Conservation (phyloP, 2,113 vertebrate genomes). For the Ancistrus triradiatus region DNA sequence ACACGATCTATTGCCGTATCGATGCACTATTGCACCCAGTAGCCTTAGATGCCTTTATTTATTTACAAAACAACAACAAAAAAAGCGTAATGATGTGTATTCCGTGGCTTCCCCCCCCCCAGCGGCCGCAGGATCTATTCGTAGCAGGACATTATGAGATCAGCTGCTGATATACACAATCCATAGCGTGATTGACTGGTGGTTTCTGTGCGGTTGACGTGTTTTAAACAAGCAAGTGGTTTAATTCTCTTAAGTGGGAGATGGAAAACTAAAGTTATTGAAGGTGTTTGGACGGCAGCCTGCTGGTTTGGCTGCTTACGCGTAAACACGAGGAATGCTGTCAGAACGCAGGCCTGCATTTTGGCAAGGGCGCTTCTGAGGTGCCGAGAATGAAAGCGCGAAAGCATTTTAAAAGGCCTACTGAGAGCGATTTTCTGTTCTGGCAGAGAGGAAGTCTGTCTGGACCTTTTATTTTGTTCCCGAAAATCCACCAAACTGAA, state of each 20-base stretch:
- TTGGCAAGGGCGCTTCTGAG: slow-evolving; percentile 13
- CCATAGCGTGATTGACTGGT: slow-evolving; percentile 2
- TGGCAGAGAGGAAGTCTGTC: slow-evolving; percentile 49
- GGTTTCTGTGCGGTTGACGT: not conserved
- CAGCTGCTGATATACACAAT: too few relatives aligned
- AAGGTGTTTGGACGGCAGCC: slow-evolving; percentile 31
- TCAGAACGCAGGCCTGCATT: slow-evolving; percentile 13
- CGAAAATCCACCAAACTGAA: slow-evolving; percentile 33
- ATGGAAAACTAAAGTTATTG: slow-evolving; percentile 29
- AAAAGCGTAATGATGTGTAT: too few relatives aligned
- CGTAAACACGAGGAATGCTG: slow-evolving; percentile 25
- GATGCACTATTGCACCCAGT: too few relatives aligned
- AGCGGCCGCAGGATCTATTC: too few relatives aligned
- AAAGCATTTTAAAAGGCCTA: slow-evolving; percentile 58
- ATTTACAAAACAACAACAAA: too few relatives aligned
- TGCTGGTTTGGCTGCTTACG: slow-evolving; percentile 24
- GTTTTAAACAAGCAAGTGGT: slow-evolving; percentile 25
- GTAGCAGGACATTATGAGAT: too few relatives aligned
- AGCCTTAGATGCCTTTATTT: too few relatives aligned
- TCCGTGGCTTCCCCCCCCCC: too few relatives aligned
- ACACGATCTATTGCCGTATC: too few relatives aligned
- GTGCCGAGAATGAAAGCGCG: slow-evolving; percentile 32
- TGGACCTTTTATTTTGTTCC: slow-evolving; percentile 54
- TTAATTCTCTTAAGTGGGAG: slow-evolving; percentile 33
- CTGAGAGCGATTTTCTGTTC: slow-evolving; percentile 62